Evolutionary conservation across 2,797 vertebrate genomes (phyloP), one percentile per base, ranked within the genome.

Genomic region (Pipistrellus pipistrellus): DNA sequence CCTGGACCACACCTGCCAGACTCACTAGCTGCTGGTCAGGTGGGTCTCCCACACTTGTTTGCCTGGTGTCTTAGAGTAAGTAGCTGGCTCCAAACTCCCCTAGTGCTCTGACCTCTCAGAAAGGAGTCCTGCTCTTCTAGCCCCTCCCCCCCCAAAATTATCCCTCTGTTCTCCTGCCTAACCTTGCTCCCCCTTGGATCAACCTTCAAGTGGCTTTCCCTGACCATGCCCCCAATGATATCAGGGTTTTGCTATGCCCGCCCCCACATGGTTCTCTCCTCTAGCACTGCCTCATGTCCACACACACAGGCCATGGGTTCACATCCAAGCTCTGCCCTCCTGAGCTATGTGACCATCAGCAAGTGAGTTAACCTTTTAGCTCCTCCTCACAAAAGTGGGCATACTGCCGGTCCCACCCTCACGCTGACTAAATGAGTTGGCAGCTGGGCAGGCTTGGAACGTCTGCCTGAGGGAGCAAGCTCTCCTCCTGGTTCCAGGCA

Each of bases 1-100:
- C 1, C 0, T 0, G 11, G 11, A 41, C 3, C 0, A 18, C 6
- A n/a, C 12, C 53, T 18, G 71, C 25, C 18, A 0, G 8, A 3
- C 1, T 4, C 46, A 4, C 5, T 11, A 11, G 41, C 53, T 48
- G 13, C 83, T 2, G 10, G 14, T 13, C n/a, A 23, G 77, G 71
- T 32, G 18, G 3, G 12, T 27, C 27, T 41, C 8, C 51, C 18
- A 27, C 41, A 3, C 41, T 17, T 0, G 25, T 30, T n/a, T 6
- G 41, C 27, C 35, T 11, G 25, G 4, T 0, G 32, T 30, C 6
- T 7, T 17, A 21, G 38, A 38, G 21, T 2, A 8, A 11, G 21
- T 10, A 21, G n/a, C n/a, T 6, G 1, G 57, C 14, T 35, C 41
- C 0, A 0, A 11, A 3, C n/a, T 18, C 15, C 12, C 11, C 20